phyloP scores from a whole-genome alignment of 2,797 vertebrate species.

The Paratrypauchen microcephalus region DNA sequence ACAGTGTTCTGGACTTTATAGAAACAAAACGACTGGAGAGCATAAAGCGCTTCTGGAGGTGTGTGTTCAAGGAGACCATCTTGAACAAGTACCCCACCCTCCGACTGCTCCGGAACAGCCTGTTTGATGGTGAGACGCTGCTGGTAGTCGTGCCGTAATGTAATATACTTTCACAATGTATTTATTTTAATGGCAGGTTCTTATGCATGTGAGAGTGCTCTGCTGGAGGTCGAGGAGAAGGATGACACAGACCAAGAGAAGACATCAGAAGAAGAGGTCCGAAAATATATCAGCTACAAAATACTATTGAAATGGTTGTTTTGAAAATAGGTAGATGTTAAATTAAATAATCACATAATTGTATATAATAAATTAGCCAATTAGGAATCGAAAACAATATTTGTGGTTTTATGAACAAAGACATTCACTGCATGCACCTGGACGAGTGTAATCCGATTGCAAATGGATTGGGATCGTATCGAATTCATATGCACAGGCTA shows the following conservation, averaged over 20 bases:
- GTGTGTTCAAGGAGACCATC: conserved; percentile 64
- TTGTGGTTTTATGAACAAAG: no score
- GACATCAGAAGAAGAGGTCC: background rate
- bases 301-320: background rate
- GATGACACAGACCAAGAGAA: background rate
- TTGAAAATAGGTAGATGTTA: no score
- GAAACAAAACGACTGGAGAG: conserved; percentile 32
- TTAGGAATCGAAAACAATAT: no score
- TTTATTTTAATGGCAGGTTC: conserved; percentile 42
- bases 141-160: background rate
- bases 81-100: conserved; percentile 57
- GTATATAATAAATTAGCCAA: no score
- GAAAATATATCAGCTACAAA: background rate
- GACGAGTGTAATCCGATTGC: no score
- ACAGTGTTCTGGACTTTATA: conserved; percentile 64
- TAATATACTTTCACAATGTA: background rate
- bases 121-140: conserved; percentile 64
- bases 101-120: conserved; percentile 41
- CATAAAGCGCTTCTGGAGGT: conserved; percentile 63
- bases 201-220: conserved; percentile 21
- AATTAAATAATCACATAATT: background rate
- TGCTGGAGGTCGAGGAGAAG: background rate
- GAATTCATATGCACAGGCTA: no score
- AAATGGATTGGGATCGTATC: no score
- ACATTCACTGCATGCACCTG: no score